Conservation (phyloP, 2,113 vertebrate genomes). For the Daphoenositta chrysoptera region DNA sequence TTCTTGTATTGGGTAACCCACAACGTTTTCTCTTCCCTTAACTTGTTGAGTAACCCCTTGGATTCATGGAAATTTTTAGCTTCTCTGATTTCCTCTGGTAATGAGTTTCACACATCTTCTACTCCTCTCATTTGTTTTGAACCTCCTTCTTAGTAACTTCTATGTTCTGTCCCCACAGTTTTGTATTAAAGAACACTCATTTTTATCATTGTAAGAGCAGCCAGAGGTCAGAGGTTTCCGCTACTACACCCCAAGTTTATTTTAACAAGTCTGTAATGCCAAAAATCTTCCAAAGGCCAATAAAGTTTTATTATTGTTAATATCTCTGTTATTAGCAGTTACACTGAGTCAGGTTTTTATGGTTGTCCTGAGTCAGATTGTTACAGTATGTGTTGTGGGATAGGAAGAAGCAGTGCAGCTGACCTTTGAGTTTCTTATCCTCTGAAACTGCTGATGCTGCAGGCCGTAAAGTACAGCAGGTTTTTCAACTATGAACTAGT, state of each 20-base stretch:
- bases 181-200: neutral
- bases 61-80: neutral
- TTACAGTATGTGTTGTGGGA: neutral
- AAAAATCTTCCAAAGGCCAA: neutral
- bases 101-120: neutral
- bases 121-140: neutral
- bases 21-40: neutral
- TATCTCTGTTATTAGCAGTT: conserved; percentile 21
- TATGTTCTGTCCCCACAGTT: neutral
- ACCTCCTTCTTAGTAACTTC: neutral
- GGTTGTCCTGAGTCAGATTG: conserved; percentile 28
- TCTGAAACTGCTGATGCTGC: conserved; percentile 47
- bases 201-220: neutral
- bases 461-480: conserved; percentile 15
- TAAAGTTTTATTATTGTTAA: conserved; percentile 61
- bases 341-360: conserved; percentile 18
- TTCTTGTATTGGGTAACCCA: neutral
- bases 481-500: conserved; percentile 28
- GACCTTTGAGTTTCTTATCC: conserved; percentile 70
- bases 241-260: neutral
- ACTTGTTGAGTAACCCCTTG: neutral
- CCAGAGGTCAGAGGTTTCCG: neutral
- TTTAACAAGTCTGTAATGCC: neutral
- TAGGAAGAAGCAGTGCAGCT: conserved; percentile 11
- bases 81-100: neutral